Evolutionary conservation across 2,888 invertebrate genomes (phyloP), one percentile per base, ranked within the genome.

Genomic region (Dynastes grantii): DNA sequence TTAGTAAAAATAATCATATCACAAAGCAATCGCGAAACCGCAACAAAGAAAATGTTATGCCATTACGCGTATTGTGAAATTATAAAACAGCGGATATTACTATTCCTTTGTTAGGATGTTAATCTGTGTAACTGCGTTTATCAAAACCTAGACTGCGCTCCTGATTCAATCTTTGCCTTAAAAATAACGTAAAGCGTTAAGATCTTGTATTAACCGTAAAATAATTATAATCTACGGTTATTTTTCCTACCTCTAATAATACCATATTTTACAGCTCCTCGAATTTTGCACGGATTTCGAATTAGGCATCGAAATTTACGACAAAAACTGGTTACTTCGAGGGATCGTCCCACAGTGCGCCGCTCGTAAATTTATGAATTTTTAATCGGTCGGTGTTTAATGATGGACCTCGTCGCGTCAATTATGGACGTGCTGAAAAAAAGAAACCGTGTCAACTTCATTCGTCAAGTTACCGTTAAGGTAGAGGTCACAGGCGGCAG

Each of bases 401-500:
- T 75, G 63, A 63, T 55, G 61, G 73, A 13, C 58, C 27, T 22
- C 61, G 73, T 61, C 49, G 61, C 58, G 63, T 61, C 63, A 40
- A 75, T 63, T 63, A 63, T 75, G 22, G 73, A 58, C 73, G 73
- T 40, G 51, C 32, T 13, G 32, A 45, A 75, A 75, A 73, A 75
- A 75, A 75, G 61, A 75, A 75, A 75, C 73, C 73, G 73, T 75
- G 73, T 75, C 73, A 75, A 75, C 73, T 75, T 75, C 61, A 75
- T 75, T 75, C 45, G 73, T 75, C 61, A 61, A 75, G 61, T 75
- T 75, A 75, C 73, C 73, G 73, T 75, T 75, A 75, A 75, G 49
- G 73, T 63, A 75, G 73, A 75, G 73, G 73, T 75, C 73, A 75
- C 63, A 75, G 63, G 61, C 61, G 61, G 73, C 45, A 51, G 16